Conservation (phyloP, 1,140 invertebrate genomes). For the Plodia interpunctella region DNA sequence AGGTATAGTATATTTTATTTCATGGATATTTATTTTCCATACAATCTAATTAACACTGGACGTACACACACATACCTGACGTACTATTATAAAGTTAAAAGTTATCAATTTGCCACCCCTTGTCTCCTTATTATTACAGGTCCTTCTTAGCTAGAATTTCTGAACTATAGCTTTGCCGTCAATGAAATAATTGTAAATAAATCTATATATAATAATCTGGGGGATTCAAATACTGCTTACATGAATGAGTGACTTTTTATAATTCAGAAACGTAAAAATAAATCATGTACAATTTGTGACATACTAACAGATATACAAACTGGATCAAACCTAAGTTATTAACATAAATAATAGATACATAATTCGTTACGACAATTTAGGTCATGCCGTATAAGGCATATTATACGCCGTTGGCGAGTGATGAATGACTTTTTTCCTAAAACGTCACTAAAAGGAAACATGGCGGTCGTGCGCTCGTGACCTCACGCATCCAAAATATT, state of each 20-base stretch:
- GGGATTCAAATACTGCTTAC: no score
- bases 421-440: slow-evolving; percentile 49
- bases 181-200: no score
- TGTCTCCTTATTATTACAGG: no score
- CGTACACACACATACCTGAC: no score
- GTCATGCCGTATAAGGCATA: slow-evolving; percentile 2
- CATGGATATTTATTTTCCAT: slow-evolving; percentile 9
- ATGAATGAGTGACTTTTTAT: no score
- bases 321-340: not conserved
- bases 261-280: no score
- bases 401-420: slow-evolving; percentile 25
- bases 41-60: slow-evolving; percentile 27
- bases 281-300: no score
- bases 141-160: no score
- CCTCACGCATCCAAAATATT: slow-evolving; percentile 57
- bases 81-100: no score
- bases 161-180: no score
- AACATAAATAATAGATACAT: slow-evolving; percentile 5
- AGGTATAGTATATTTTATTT: not conserved
- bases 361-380: slow-evolving; percentile 11
- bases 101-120: no score
- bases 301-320: slow-evolving; percentile 26
- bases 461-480: slow-evolving; percentile 46
- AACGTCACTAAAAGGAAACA: slow-evolving; percentile 37
- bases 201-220: no score